Evolutionary conservation across 2,888 invertebrate genomes (phyloP), one percentile per base, ranked within the genome.

Genomic region (Drosophila affinis): DNA sequence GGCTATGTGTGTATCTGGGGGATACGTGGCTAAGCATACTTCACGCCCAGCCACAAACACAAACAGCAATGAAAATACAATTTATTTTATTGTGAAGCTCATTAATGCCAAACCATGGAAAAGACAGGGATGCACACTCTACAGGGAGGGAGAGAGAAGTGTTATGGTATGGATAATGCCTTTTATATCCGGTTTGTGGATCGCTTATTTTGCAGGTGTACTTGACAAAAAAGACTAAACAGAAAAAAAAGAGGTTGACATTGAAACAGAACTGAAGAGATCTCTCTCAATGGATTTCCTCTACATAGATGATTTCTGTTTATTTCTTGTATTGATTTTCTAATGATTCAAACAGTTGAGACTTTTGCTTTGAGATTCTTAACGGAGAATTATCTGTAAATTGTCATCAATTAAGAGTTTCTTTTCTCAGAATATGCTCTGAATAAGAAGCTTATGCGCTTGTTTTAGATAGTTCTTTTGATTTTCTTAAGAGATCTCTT

Each of bases 71-170:
- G 53, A 62, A 60, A 63, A 75, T 58, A 58, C 55, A 74, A 84
- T 86, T 78, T 80, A 76, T 81, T 86, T 88, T 79, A 83, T 86
- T 77, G 14, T 81, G 83, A 77, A 14, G 39, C 58, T 72, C 63
- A 57, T 57, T 73, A 67, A 67, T 65, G 55, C 45, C 24, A 17
- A 44, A 32, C 49, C 24, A 46, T 71, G 69, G 69, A 72, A 62
- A 71, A 62, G 76, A 72, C 62, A 55, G 58, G 62, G 29, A 29
- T 29, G 29, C 29, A 29, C 9, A 39, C n/a, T 27, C 32, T 27
- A 53, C 24, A 14, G 45, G 6, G 52, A 10, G 54, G 12, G 21
- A 39, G 46, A 48, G 70, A 34, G 44, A 34, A 53, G 45, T 32
- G 46, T 27, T 24, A 27, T 49, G 55, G 48, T 29, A 48, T 54